Conservation (phyloP, 2,113 vertebrate species). For the Rhadina sibilatrix region DNA sequence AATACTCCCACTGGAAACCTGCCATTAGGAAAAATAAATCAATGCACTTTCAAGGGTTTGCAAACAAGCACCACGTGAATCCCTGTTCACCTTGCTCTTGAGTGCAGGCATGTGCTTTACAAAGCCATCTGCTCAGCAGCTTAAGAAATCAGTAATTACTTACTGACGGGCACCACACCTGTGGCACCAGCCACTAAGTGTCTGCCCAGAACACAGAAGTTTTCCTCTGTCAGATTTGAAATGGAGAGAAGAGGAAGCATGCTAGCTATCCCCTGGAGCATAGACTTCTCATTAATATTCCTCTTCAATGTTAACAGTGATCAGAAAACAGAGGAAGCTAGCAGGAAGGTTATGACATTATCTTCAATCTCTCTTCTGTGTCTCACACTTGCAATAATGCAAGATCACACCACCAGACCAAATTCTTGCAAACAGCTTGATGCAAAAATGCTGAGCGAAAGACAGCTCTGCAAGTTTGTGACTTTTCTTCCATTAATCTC, state of each 20-base stretch:
- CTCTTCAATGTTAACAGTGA: not conserved
- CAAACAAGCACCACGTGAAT: not conserved
- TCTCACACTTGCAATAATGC: not conserved
- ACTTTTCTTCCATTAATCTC: slow-evolving; percentile 6
- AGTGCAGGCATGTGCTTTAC: not conserved
- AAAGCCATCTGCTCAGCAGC: not conserved
- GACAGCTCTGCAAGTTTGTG: not conserved
- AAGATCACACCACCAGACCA: not conserved
- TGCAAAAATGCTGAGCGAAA: not conserved
- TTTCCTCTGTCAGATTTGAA: not conserved
- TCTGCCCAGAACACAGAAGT: not conserved
- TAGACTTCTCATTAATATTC: not conserved
- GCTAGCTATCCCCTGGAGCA: not conserved
- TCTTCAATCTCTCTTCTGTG: not conserved
- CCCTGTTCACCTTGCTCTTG: not conserved
- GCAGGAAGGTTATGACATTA: not conserved
- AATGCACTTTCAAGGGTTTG: not conserved
- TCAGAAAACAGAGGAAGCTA: not conserved
- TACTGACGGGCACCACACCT: not conserved
- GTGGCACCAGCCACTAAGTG: not conserved
- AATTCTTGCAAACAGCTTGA: not conserved
- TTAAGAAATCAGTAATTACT: not conserved
- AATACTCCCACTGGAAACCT: not conserved
- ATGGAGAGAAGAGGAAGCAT: not conserved
- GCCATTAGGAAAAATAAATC: not conserved